Percentiles rank a stretch among this genome's conserved stretches.
These are phyloP conservation scores for Ichneumoninae sp. DNA, from an alignment of 2,888 invertebrate genomes.

Conservation along the genomic window DNA sequence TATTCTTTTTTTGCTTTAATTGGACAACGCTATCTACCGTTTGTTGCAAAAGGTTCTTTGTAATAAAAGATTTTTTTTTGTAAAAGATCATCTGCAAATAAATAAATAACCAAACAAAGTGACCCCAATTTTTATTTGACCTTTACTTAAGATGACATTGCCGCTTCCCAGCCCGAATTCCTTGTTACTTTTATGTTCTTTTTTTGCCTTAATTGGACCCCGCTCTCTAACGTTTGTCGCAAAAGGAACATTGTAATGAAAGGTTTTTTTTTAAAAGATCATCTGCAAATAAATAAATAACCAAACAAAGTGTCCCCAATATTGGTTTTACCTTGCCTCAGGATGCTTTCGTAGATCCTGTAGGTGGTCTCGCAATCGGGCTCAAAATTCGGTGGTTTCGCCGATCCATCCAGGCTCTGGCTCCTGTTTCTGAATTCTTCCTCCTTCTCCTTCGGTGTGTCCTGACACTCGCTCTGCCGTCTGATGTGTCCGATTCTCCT, in stretches of 20 bases:
- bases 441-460: slow-evolving; percentile 85
- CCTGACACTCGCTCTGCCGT: slow-evolving; percentile 86
- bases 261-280: background rate
- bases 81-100: no score
- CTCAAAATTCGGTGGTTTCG: slow-evolving; percentile 85
- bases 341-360: slow-evolving; percentile 91
- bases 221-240: no score
- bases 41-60: no score
- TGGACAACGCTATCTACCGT: no score
- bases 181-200: no score
- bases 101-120: background rate
- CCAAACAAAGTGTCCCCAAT: background rate
- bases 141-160: slow-evolving; percentile 88
- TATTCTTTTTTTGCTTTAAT: no score
- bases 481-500: slow-evolving; percentile 91
- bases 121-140: slow-evolving; percentile 82
- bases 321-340: slow-evolving; percentile 88
- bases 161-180: no score
- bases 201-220: no score
- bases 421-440: slow-evolving; percentile 91
- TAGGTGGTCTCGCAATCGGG: slow-evolving; percentile 93
- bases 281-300: background rate
- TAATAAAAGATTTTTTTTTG: no score
- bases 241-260: no score
- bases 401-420: slow-evolving; percentile 90